Percentiles rank a stretch among this genome's conserved stretches.
These are phyloP conservation scores for Timandra comae DNA, from an alignment of 2,888 invertebrate genomes.

Conservation along the genomic window DNA sequence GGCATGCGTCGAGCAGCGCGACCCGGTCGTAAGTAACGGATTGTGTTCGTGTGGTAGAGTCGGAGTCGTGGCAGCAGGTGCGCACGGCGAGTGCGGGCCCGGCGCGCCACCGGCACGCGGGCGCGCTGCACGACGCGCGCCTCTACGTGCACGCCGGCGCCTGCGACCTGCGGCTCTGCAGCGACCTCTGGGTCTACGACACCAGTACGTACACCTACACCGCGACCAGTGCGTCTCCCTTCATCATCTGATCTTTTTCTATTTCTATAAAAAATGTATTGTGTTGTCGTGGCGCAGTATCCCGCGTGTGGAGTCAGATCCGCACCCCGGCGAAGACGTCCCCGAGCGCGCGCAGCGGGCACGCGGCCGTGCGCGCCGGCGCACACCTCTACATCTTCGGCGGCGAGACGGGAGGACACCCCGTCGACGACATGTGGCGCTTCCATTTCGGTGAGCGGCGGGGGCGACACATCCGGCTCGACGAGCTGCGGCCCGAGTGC, in stretches of 20 bases:
- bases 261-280: background rate
- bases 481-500: no score
- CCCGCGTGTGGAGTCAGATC: slow-evolving; percentile 80
- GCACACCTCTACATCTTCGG: slow-evolving; percentile 88
- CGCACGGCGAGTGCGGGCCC: slow-evolving; percentile 67
- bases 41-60: slow-evolving; percentile 67
- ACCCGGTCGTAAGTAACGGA: background rate
- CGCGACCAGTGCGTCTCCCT: no score
- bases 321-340: slow-evolving; percentile 78
- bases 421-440: slow-evolving; percentile 87
- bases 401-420: slow-evolving; percentile 83
- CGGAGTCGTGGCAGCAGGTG: slow-evolving; percentile 86
- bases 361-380: slow-evolving; percentile 86
- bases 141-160: slow-evolving; percentile 94
- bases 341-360: slow-evolving; percentile 85
- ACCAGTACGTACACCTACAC: slow-evolving; percentile 65
- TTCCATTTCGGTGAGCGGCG: slow-evolving; percentile 82
- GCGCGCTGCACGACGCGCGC: slow-evolving; percentile 84
- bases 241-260: no score
- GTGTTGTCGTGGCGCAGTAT: slow-evolving; percentile 45
- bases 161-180: slow-evolving; percentile 86
- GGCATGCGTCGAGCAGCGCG: background rate
- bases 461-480: no score
- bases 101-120: slow-evolving; percentile 90
- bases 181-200: slow-evolving; percentile 89